phyloP scores from a whole-genome alignment of 2,888 invertebrate species.

The Nymphalis urticae region DNA sequence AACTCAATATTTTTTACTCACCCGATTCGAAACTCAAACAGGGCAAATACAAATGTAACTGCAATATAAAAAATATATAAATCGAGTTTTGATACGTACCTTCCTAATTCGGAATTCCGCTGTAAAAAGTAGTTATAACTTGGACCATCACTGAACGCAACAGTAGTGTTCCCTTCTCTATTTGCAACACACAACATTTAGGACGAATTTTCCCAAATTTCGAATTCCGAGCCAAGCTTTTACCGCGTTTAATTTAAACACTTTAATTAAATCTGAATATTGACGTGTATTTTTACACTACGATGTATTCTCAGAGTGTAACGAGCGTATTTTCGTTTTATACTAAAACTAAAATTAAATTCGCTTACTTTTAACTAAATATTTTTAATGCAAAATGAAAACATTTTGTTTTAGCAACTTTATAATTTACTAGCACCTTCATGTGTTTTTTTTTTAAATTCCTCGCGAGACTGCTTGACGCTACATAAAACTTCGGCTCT shows the following conservation, averaged over 20 bases:
- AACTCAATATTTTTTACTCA: too few relatives aligned
- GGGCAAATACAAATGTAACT: too few relatives aligned
- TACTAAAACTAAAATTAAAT: background rate
- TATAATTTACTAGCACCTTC: background rate
- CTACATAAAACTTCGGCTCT: conserved; percentile 29
- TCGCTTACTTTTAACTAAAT: background rate
- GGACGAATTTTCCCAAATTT: conserved; percentile 44
- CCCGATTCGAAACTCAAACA: too few relatives aligned
- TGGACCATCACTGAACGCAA: background rate
- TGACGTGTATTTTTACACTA: conserved; percentile 34
- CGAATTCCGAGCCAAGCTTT: conserved; percentile 40
- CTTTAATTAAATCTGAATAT: conserved; percentile 40
- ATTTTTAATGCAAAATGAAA: background rate
- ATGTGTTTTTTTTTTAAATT: conserved; percentile 14
- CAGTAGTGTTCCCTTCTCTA: conserved; percentile 33
- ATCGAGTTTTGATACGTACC: background rate
- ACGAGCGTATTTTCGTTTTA: conserved; percentile 6
- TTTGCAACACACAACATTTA: conserved; percentile 43
- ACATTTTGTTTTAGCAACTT: background rate
- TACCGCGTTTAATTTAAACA: conserved; percentile 41
- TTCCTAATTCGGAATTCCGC: too few relatives aligned
- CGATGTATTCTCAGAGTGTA: conserved; percentile 6
- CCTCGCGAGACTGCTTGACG: conserved; percentile 28
- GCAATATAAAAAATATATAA: too few relatives aligned
- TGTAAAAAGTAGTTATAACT: background rate